Evolutionary conservation across 2,888 invertebrate genomes (phyloP), one percentile per base, ranked within the genome.

Genomic region (Drosophila helvetica): DNA sequence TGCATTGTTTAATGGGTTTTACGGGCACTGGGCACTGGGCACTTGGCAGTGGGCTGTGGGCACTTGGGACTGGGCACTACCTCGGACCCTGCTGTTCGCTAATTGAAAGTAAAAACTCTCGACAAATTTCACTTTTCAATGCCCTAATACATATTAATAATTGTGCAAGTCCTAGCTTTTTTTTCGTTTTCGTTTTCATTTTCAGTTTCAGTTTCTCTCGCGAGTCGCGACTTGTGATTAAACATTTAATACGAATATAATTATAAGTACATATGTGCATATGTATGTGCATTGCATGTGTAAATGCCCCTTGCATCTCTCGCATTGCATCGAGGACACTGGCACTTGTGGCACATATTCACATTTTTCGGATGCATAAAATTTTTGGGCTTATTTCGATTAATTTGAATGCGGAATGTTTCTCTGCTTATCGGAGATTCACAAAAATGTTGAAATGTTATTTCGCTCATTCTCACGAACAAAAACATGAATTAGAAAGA

Each of bases 51-150:
- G 33, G 12, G 12, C 33, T 12, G 3, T 12, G 5, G 12, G 33
- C 15, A 1, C 4, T 6, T n/a, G n/a, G n/a, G n/a, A 33, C 10
- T 12, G 5, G 12, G 33, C 15, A 1, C 4, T 6, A 15, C 38
- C 38, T 15, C 38, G 15, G 38, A 38, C 58, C 25, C 43, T 56
- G 22, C n/a, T 38, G 19, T 18, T 30, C 7, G 30, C 30, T 47
- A 54, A 74, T 75, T 85, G 82, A 82, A 87, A 82, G 82, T 80
- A 84, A 82, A 78, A 82, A 38, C 38, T 71, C 69, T 63, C 48
- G 52, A 55, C 65, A 60, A 83, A 78, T 79, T 74, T 83, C 83
- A 75, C 83, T 83, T 83, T 83, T 63, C 70, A 77, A 55, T 63
- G 66, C 54, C 62, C 65, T 78, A 73, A 79, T 86, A 76, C 73